Conservation (phyloP, 2,797 vertebrate genomes). For the Pseudocheirus occidentalis region DNA sequence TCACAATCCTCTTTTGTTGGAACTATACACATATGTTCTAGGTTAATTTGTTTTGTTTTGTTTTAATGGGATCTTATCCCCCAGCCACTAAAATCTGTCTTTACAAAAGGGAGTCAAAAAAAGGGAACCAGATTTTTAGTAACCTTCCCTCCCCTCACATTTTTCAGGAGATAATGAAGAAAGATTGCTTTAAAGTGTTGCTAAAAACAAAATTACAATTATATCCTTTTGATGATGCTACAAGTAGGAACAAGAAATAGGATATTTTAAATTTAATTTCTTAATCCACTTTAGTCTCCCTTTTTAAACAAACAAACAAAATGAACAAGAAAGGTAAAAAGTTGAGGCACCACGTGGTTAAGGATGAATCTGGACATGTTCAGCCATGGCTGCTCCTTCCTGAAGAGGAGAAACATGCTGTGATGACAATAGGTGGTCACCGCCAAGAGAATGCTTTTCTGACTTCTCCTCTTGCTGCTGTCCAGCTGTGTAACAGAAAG, state of each 20-base stretch:
- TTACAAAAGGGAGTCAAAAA: not conserved
- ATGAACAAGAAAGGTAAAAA: constrained; percentile 69
- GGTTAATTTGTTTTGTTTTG: constrained; percentile 36
- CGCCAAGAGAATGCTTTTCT: constrained; percentile 74
- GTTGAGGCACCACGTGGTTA: constrained; percentile 80
- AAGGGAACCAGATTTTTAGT: constrained; percentile 7
- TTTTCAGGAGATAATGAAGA: constrained; percentile 27
- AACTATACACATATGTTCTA: constrained; percentile 53
- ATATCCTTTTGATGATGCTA: constrained; percentile 15
- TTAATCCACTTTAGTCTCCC: constrained; percentile 52
- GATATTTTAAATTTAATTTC: constrained; percentile 59
- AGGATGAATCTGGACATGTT: constrained; percentile 73
- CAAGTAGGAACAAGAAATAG: constrained; percentile 51
- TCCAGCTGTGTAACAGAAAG: constrained; percentile 78
- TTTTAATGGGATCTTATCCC: not conserved
- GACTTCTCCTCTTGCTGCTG: constrained; percentile 69
- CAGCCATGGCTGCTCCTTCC: constrained; percentile 75
- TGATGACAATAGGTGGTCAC: constrained; percentile 78
- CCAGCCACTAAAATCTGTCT: not conserved
- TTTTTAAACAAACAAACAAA: constrained; percentile 61
- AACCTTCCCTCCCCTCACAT: constrained; percentile 23
- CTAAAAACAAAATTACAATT: not conserved
- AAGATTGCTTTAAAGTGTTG: constrained; percentile 47
- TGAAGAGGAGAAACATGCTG: constrained; percentile 68
- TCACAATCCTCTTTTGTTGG: constrained; percentile 55